Evolutionary conservation across 2,797 vertebrate genomes (phyloP).

Genomic region (Distichodus sexfasciatus): DNA sequence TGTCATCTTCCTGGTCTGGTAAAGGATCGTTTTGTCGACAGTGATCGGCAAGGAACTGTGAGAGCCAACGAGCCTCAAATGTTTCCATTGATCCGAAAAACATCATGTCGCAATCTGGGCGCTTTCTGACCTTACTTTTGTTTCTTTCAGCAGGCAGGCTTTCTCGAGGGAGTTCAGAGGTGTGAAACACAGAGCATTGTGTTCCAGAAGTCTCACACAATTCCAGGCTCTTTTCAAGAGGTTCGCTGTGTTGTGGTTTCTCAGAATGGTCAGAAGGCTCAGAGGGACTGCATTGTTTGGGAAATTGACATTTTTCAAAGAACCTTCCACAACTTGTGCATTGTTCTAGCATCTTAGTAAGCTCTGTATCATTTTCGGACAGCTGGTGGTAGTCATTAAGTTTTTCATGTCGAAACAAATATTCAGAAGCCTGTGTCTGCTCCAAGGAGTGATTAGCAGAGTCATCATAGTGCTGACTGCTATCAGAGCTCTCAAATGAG

Average conservation of each 20-base stretch:
- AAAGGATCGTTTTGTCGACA: conserved; percentile 12
- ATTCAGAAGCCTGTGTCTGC: conserved; percentile 24
- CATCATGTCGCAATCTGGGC: conserved; percentile 34
- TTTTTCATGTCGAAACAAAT: conserved; percentile 39
- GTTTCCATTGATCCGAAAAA: conserved; percentile 54
- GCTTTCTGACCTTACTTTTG: conserved; percentile 8
- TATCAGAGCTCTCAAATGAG: conserved; percentile 3
- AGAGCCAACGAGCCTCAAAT: conserved; percentile 51
- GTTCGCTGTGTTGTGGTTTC: conserved; percentile 24
- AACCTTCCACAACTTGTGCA: conserved; percentile 49
- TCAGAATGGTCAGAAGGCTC: conserved; percentile 35
- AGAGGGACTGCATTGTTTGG: conserved; percentile 56
- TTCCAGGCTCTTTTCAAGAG: conserved; percentile 15
- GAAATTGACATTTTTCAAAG: conserved; percentile 62
- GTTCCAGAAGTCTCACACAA: conserved; percentile 5
- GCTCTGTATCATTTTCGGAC: conserved; percentile 46
- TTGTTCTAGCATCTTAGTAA: conserved; percentile 52
- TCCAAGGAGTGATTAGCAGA: conserved; percentile 6
- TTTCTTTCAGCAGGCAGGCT: background rate
- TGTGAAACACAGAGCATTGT: conserved; percentile 30
- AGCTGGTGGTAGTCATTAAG: conserved; percentile 44
- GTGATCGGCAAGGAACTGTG: conserved; percentile 49
- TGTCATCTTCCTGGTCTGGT: conserved; percentile 11
- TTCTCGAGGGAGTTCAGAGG: conserved; percentile 24
- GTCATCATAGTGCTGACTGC: conserved; percentile 5